phyloP scores from a whole-genome alignment of 2,888 invertebrate genomes.

The Drosophila percnosoma region DNA sequence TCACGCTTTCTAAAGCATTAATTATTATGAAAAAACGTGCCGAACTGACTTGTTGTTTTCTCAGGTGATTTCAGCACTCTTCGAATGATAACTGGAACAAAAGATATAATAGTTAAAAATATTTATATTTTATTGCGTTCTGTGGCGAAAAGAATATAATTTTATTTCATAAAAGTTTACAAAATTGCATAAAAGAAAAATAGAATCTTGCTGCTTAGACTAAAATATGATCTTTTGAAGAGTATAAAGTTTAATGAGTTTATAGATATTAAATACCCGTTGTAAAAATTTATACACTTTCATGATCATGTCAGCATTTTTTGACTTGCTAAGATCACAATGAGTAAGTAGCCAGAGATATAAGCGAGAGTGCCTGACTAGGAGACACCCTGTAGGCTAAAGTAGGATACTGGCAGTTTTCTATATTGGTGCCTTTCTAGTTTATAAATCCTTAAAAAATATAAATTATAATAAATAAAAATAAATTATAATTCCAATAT shows the following conservation, averaged over 20 bases:
- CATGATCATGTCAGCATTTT: background rate
- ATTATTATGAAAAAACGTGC: slow-evolving; percentile 3
- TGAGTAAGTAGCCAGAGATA: background rate
- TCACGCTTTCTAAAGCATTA: slow-evolving; percentile 25
- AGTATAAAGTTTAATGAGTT: background rate
- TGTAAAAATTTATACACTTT: background rate
- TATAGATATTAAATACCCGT: background rate
- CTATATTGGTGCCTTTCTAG: background rate
- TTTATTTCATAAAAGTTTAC: background rate
- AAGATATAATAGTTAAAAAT: background rate
- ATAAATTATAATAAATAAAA: background rate
- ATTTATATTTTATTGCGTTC: background rate
- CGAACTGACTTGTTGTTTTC: background rate
- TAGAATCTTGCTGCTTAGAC: background rate
- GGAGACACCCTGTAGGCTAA: background rate
- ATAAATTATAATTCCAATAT: background rate
- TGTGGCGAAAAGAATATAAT: background rate
- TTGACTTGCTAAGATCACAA: background rate
- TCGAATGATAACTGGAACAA: background rate
- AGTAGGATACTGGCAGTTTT: background rate
- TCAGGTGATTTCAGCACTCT: slow-evolving; percentile 16
- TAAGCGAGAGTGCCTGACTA: background rate
- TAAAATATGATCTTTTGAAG: background rate
- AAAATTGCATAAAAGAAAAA: background rate
- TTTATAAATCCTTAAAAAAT: background rate